Evolutionary conservation across 2,797 vertebrate species (phyloP).

Genomic region (Naso thynnoides): DNA sequence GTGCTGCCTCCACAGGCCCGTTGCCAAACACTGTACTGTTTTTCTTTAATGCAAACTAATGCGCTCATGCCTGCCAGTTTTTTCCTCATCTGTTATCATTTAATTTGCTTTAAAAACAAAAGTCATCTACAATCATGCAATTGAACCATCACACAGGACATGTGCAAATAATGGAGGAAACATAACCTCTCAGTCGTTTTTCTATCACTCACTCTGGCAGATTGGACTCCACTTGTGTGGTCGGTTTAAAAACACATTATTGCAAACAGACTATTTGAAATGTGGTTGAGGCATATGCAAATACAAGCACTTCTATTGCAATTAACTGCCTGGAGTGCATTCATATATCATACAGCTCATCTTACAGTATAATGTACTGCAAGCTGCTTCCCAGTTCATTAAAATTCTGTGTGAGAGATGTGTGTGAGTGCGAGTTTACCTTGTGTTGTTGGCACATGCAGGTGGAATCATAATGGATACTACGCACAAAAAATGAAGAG

Average conservation of each 20-base stretch:
- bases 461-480: constrained; percentile 40
- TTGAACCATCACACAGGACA: constrained; percentile 10
- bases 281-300: constrained; percentile 15
- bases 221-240: constrained; percentile 2
- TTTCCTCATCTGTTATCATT: constrained; percentile 47
- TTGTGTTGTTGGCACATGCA: constrained; percentile 20
- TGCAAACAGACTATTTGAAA: constrained; percentile 1
- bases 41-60: constrained; percentile 50
- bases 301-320: constrained; percentile 19
- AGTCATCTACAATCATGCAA: constrained; percentile 32
- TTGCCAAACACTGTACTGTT: constrained; percentile 52
- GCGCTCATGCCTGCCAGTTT: constrained; percentile 34
- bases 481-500: constrained; percentile 10
- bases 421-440: constrained; percentile 11
- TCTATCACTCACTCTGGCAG: background rate
- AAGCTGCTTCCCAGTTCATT: constrained; percentile 35
- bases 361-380: constrained; percentile 30
- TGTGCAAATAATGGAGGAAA: background rate
- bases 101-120: constrained; percentile 47
- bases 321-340: constrained; percentile 23
- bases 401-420: constrained; percentile 15
- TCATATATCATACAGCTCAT: constrained; percentile 32
- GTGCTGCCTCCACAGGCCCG: constrained; percentile 46
- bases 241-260: constrained; percentile 23
- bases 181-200: constrained; percentile 6